Base-by-base conservation (phyloP, 2,888 invertebrate genomes). In the Elegia similella region DNA sequence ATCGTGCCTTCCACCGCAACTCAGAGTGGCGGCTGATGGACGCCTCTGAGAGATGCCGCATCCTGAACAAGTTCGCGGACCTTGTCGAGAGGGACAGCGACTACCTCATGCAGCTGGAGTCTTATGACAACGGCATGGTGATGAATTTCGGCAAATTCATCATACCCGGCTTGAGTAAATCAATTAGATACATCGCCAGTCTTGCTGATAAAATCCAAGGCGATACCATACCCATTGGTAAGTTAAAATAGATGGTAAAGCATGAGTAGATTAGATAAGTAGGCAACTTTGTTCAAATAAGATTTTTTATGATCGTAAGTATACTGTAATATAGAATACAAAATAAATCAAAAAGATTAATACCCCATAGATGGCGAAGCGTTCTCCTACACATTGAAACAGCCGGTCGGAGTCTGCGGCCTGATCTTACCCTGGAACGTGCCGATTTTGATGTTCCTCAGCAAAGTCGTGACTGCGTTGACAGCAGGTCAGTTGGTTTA, bases 381-480 rank as follows among this genome's bases (percentile, higher is more conserved):
- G 67, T 93, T 97, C 67, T 92, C 94, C 0, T 97, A 96, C 79
- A 96, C 96, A 0, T 56, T 79, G 52, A 80, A 76, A 58, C 78
- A 82, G 47, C 80, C 81, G 0, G 95, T 97, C 5, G 84, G 84
- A 3, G 96, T 98, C 2, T 97, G 96, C 75, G 97, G 95, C 0
- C 95, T 96, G 78, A 97, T 98, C 64, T 95, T 97, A 62, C 97
- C 97, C 0, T 97, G 97, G 97, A 97, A 98, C 79, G 97, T 95
- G 67, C 97, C 96, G 0, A 76, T 96, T 34, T 74, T 97, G 60
- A 98, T 98, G 97, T 94, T 96, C 86, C 93, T 96, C 2, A 97
- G 97, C 96, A 98, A 98, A 86, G 91, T 98, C 16, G 95, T 89
- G 0, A 94, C 95, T 0, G 95, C 95, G 0, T 76, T 95, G 44